These are phyloP conservation scores for Cherax quadricarinatus DNA, from an alignment of 1,140 invertebrate genomes.

Conservation along the genomic window DNA sequence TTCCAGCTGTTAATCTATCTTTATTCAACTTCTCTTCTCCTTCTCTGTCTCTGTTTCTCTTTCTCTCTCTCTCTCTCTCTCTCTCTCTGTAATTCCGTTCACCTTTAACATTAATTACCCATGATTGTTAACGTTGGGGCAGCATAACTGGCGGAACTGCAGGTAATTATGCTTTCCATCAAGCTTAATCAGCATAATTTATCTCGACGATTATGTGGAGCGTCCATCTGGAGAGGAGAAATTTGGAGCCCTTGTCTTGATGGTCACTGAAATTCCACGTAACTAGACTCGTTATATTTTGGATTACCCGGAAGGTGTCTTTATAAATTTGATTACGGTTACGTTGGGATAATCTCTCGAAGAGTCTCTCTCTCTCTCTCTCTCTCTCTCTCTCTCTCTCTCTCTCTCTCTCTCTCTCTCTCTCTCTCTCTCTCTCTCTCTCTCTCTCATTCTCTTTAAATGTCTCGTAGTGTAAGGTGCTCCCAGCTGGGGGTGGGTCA, in stretches of 20 bases:
- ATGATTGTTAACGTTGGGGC: slow-evolving; percentile 3
- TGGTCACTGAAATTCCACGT: not conserved
- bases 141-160: slow-evolving; percentile 15
- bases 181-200: slow-evolving; percentile 30
- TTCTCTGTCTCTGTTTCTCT: not conserved
- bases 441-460: too few species aligned
- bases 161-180: slow-evolving; percentile 37
- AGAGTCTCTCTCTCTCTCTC: not conserved
- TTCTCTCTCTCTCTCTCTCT: slow-evolving; percentile 41
- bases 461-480: too few species aligned
- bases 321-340: not conserved
- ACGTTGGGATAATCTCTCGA: not conserved
- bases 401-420: not conserved
- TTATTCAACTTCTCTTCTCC: not conserved
- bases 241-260: not conserved
- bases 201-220: slow-evolving; percentile 23
- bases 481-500: too few species aligned
- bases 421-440: not conserved
- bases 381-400: not conserved
- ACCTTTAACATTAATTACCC: slow-evolving; percentile 8
- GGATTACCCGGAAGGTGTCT: not conserved
- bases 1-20: too few species aligned
- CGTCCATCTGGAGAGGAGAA: not conserved
- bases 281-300: not conserved
- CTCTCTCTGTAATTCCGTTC: slow-evolving; percentile 5